Evolutionary conservation across 2,888 invertebrate species (phyloP), one percentile per base, ranked within the genome.

Genomic region (Sesia bembeciformis): DNA sequence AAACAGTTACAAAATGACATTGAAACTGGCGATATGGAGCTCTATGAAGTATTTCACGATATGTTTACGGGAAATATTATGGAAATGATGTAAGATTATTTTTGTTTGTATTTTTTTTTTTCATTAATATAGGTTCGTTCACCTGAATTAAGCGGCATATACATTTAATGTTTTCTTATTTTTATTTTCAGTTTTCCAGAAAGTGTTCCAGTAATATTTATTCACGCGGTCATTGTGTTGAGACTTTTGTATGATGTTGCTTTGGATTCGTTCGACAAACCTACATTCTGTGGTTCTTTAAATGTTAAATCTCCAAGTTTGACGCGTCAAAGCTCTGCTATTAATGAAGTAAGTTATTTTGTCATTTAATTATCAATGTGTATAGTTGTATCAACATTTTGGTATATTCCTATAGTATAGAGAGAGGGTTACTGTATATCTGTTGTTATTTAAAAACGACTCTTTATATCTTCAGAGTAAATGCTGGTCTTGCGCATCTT

Each of bases 181-280:
- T 58, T 51, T 54, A 39, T 49, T 73, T 77, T 38, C 75, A 94
- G 94, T 52, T 93, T 95, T 73, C 93, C 93, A 3, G 92, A 92
- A 6, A 91, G 92, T 56, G 92, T 97, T 63, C 96, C 97, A 4
- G 91, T 93, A 52, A 92, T 94, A 3, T 90, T 98, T 61, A 92
- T 94, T 23, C 96, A 96, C 71, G 95, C 96, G 0, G 95, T 97
- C 72, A 91, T 97, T 51, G 92, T 98, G 52, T 91, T 98, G 65
- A 92, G 98, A 56, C 90, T 98, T 54, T 87, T 99, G 8, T 98
- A 99, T 76, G 98, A 99, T 81, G 95, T 98, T 69, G 97, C 98
- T 0, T 90, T 98, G 62, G 99, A 99, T 82, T 93, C 96, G 51
- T 98, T 97, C 81, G 99, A 99, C 76, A 96, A 96, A 82, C 95